phyloP scores from a whole-genome alignment of 2,113 vertebrate species.

The Ciconia boyciana region DNA sequence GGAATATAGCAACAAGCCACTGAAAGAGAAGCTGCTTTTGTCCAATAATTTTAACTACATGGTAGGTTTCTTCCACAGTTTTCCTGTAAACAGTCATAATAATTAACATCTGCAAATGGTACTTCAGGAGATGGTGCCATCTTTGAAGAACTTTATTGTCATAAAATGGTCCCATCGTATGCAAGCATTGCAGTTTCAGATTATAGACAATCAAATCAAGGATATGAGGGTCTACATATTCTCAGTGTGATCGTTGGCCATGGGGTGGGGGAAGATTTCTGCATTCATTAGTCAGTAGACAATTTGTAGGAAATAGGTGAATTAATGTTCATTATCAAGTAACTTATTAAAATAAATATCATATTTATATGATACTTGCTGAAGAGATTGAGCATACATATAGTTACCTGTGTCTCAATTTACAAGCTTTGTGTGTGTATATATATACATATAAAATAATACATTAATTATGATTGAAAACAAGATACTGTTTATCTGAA shows the following conservation, averaged over 20 bases:
- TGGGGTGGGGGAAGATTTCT: neutral
- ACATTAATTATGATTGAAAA: neutral
- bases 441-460: neutral
- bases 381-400: neutral
- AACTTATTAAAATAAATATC: neutral
- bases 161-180: neutral
- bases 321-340: neutral
- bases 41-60: neutral
- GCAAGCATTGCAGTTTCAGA: neutral
- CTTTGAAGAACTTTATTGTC: neutral
- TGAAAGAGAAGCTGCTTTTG: neutral
- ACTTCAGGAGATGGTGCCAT: neutral
- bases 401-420: neutral
- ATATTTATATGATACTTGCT: neutral
- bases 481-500: neutral
- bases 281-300: neutral
- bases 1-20: neutral
- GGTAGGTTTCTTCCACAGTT: neutral
- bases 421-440: neutral
- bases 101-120: neutral
- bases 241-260: neutral
- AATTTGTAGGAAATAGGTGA: neutral
- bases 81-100: neutral
- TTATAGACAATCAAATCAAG: neutral
- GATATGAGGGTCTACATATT: neutral